Conservation (phyloP, 2,888 invertebrate genomes). For the Pseudococcus viburni region DNA sequence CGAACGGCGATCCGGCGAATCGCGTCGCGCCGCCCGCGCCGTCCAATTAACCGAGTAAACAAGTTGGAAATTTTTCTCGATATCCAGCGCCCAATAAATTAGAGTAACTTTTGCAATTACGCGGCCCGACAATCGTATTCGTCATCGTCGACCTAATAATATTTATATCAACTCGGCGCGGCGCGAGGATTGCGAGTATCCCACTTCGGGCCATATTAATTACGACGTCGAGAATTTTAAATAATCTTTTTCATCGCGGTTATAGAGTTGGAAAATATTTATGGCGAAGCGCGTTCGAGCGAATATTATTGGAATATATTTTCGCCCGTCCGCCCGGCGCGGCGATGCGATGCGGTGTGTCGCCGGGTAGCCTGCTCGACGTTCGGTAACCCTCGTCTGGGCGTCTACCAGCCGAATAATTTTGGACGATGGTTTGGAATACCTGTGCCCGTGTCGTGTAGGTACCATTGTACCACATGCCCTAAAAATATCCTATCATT, state of each 20-base stretch:
- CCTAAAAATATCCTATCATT: too few relatives aligned
- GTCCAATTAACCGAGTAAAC: slow-evolving; percentile 43
- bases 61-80: slow-evolving; percentile 42
- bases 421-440: too few relatives aligned
- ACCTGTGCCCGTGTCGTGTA: too few relatives aligned
- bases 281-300: neutral
- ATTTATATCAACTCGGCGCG: slow-evolving; percentile 5
- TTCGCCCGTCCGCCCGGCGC: neutral
- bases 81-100: slow-evolving; percentile 16
- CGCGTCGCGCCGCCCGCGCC: neutral
- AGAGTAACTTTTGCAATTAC: slow-evolving; percentile 34
- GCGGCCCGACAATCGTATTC: slow-evolving; percentile 21
- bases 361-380: too few relatives aligned
- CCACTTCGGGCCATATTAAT: neutral
- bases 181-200: neutral
- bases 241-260: slow-evolving; percentile 7
- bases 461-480: too few relatives aligned
- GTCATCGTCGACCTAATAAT: slow-evolving; percentile 39
- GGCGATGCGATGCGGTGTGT: neutral
- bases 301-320: neutral
- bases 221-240: slow-evolving; percentile 33
- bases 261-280: neutral
- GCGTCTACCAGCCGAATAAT: too few relatives aligned
- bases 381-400: too few relatives aligned
- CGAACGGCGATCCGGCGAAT: neutral